Evolutionary conservation across 1,140 invertebrate genomes (phyloP).

Genomic region (Drosophila paulistorum): DNA sequence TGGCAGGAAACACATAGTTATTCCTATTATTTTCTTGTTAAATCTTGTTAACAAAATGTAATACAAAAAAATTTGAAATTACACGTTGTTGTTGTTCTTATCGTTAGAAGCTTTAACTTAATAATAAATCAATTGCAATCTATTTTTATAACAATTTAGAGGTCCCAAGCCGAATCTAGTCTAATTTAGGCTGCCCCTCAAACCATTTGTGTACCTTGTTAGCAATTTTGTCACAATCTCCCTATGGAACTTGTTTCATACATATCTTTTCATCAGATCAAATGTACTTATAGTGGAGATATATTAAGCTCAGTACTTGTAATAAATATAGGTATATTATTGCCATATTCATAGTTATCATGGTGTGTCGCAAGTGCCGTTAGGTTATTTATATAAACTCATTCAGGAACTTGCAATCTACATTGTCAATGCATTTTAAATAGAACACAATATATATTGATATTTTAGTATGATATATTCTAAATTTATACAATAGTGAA

Average conservation of each 20-base stretch:
- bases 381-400: too few relatives aligned
- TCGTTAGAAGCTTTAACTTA: background rate
- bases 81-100: background rate
- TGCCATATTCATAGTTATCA: too few relatives aligned
- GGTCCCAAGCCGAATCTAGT: background rate
- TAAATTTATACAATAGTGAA: too few relatives aligned
- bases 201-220: background rate
- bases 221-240: background rate
- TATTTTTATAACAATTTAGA: background rate
- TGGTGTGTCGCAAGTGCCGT: too few relatives aligned
- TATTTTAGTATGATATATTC: too few relatives aligned
- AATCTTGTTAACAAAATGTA: background rate
- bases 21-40: background rate
- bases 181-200: background rate
- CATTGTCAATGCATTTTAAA: too few relatives aligned
- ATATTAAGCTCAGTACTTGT: background rate
- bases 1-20: background rate
- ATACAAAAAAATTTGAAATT: too few relatives aligned
- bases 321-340: too few relatives aligned
- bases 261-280: background rate
- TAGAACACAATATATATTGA: too few relatives aligned
- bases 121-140: background rate
- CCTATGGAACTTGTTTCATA: background rate
- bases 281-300: background rate
- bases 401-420: too few relatives aligned